Conservation (phyloP, 2,888 invertebrate species). For the Thera britannica region DNA sequence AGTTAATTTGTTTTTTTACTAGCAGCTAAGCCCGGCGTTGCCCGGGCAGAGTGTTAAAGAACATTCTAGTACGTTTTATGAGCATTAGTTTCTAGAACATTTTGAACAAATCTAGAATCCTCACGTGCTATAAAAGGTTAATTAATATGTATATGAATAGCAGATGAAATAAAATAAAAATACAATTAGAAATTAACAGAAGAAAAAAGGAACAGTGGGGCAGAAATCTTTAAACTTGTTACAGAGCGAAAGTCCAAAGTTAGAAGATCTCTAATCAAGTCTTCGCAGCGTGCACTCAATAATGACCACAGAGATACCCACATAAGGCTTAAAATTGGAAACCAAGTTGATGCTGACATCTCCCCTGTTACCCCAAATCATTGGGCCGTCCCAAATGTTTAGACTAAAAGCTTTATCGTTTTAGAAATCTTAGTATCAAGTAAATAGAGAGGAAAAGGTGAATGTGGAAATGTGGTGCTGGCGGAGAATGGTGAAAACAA, state of each 20-base stretch:
- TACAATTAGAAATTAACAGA: not conserved
- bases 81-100: too few relatives aligned
- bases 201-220: not conserved
- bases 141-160: too few relatives aligned
- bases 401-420: not conserved
- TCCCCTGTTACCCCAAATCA: conserved; percentile 4
- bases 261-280: conserved; percentile 1
- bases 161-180: too few relatives aligned
- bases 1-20: too few relatives aligned
- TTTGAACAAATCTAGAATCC: too few relatives aligned
- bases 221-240: conserved; percentile 2
- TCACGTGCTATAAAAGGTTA: too few relatives aligned
- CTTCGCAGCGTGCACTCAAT: conserved; percentile 2
- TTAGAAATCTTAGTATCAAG: not conserved
- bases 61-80: too few relatives aligned
- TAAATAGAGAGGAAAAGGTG: not conserved
- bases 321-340: not conserved
- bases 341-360: not conserved
- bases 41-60: too few relatives aligned
- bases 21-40: too few relatives aligned
- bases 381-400: not conserved
- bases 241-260: not conserved
- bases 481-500: too few relatives aligned
- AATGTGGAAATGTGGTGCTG: too few relatives aligned
- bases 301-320: not conserved